Percentiles rank a stretch among this genome's conserved stretches.
Conservation (phyloP, 2,113 vertebrate genomes). For the Solea senegalensis region DNA sequence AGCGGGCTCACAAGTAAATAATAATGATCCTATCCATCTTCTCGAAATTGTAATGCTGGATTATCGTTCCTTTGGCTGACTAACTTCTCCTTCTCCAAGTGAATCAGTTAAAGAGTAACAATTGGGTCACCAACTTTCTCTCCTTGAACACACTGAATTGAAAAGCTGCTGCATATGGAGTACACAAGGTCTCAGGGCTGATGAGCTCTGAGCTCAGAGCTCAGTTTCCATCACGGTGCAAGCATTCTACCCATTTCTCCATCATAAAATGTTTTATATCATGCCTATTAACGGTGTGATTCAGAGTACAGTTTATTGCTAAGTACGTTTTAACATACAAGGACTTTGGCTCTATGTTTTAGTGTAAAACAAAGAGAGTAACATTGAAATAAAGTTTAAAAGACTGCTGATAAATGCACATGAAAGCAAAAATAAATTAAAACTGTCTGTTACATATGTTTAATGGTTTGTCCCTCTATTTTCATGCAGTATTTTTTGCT, state of each 20-base stretch:
- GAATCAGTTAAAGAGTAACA: constrained; percentile 18
- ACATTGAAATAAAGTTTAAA: no score
- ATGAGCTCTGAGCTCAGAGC: background rate
- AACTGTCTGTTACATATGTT: no score
- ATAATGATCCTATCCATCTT: constrained; percentile 66
- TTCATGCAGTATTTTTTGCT: no score
- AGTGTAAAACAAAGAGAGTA: no score
- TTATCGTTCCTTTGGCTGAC: constrained; percentile 31
- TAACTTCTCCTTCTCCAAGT: constrained; percentile 8
- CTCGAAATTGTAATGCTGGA: constrained; percentile 43
- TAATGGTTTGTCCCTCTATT: no score
- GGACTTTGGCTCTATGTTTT: no score
- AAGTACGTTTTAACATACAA: no score
- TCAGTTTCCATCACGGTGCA: background rate
- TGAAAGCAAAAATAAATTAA: no score
- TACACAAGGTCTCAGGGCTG: background rate
- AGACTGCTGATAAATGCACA: no score
- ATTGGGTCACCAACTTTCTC: constrained; percentile 24
- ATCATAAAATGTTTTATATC: no score
- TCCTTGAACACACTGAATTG: constrained; percentile 9
- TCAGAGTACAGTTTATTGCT: no score
- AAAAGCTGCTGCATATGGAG: constrained; percentile 12
- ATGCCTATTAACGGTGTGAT: no score
- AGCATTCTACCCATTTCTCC: background rate
- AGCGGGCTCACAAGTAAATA: constrained; percentile 47